phyloP scores from a whole-genome alignment of 2,797 vertebrate species.

The Hyperoplus immaculatus region DNA sequence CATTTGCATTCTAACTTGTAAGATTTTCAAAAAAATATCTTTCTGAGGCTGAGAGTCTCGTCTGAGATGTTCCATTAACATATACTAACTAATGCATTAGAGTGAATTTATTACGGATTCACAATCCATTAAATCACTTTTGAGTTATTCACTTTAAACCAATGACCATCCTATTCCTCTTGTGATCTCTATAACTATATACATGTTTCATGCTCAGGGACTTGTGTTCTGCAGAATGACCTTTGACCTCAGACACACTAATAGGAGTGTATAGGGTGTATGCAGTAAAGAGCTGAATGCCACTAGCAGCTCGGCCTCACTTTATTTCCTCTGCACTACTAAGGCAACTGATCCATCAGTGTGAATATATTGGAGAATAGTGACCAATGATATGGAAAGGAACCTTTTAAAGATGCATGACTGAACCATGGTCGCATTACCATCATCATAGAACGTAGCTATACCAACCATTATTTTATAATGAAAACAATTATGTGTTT shows the following conservation, averaged over 20 bases:
- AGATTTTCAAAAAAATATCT: not conserved
- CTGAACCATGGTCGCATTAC: not conserved
- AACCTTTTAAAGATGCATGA: constrained; percentile 6
- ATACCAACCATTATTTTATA: constrained; percentile 6
- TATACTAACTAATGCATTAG: not conserved
- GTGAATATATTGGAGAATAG: constrained; percentile 1
- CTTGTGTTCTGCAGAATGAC: not conserved
- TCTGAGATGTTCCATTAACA: not conserved
- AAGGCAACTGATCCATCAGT: not conserved
- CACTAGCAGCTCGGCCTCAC: not conserved
- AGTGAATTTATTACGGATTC: not conserved
- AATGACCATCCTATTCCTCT: not conserved
- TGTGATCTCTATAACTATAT: not conserved
- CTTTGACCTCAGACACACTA: not conserved
- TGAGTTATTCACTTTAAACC: not conserved
- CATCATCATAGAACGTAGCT: not conserved
- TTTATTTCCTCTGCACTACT: not conserved
- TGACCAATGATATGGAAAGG: not conserved
- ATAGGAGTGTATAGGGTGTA: not conserved
- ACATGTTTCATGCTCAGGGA: not conserved
- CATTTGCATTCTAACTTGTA: not conserved
- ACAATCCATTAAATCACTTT: not conserved
- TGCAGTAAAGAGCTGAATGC: constrained; percentile 8
- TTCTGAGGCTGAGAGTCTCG: not conserved
- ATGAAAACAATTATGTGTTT: not conserved